Percentiles rank a stretch among this genome's conserved stretches.
Evolutionary conservation across 1,140 invertebrate species (phyloP).

Genomic region (Metopolophium dirhodum): DNA sequence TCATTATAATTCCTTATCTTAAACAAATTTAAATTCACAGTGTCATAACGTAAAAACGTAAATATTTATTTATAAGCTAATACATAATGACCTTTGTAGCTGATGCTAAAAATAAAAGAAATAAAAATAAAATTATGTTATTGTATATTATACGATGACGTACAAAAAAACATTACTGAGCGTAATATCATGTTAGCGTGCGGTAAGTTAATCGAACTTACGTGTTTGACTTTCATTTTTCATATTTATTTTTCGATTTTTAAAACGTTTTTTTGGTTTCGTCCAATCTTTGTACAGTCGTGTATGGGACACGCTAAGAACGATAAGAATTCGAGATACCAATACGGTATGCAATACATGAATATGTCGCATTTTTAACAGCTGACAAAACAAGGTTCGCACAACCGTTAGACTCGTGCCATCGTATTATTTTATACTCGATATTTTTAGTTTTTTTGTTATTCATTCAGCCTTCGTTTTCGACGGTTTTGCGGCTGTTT

Average conservation of each 20-base stretch:
- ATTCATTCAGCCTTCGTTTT: not conserved
- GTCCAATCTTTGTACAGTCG: not conserved
- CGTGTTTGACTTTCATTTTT: not conserved
- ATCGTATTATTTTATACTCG: not conserved
- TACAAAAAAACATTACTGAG: not conserved
- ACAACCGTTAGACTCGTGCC: not conserved
- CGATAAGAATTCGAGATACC: not conserved
- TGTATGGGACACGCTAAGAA: not conserved
- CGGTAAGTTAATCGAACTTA: conserved; percentile 11
- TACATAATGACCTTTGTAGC: too few relatives aligned
- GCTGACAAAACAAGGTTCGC: not conserved
- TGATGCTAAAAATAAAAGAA: too few relatives aligned
- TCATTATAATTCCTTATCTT: too few relatives aligned
- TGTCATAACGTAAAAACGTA: too few relatives aligned
- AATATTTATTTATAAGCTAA: too few relatives aligned
- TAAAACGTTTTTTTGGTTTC: too few relatives aligned
- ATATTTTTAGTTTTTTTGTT: not conserved
- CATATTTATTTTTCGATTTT: not conserved
- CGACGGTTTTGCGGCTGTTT: not conserved
- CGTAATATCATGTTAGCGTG: not conserved
- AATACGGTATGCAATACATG: not conserved
- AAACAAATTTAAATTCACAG: too few relatives aligned
- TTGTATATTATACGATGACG: too few relatives aligned
- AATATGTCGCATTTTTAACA: not conserved
- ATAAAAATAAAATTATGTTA: too few relatives aligned